Conservation (phyloP, 1,140 invertebrate genomes). For the Anastatus disparis region DNA sequence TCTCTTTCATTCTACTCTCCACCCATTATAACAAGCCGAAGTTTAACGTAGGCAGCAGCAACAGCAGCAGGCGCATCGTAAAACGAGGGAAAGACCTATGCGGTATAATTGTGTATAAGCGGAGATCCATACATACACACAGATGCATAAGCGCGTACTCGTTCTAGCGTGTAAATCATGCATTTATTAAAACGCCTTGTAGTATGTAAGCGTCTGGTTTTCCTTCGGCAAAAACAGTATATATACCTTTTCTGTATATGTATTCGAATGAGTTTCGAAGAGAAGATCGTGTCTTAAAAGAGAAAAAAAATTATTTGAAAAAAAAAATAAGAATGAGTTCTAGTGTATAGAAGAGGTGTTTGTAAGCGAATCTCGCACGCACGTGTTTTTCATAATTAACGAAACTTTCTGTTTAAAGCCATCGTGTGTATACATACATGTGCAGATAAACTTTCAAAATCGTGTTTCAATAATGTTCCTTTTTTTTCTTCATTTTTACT, state of each 20-base stretch:
- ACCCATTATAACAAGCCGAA: too few species aligned
- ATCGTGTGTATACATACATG: too few species aligned
- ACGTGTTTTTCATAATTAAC: too few species aligned
- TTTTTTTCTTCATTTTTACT: not conserved
- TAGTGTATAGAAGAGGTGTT: not conserved
- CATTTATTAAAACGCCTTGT: slow-evolving; percentile 40
- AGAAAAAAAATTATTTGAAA: slow-evolving; percentile 8
- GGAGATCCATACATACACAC: not conserved
- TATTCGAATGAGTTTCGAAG: too few species aligned
- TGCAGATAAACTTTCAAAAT: not conserved
- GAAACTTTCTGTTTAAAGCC: not conserved
- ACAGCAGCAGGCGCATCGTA: slow-evolving; percentile 16
- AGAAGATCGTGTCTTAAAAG: too few species aligned
- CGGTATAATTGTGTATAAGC: slow-evolving; percentile 1
- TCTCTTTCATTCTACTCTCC: too few species aligned
- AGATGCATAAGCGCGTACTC: not conserved
- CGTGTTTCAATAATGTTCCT: not conserved
- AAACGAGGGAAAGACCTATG: slow-evolving; percentile 20
- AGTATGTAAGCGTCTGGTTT: slow-evolving; percentile 4
- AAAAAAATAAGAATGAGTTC: not conserved
- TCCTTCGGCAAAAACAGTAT: not conserved
- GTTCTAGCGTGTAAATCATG: slow-evolving; percentile 46
- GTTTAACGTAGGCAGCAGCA: too few species aligned
- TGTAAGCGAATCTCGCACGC: too few species aligned
- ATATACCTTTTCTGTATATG: too few species aligned